Percentiles rank a stretch among this genome's conserved stretches.
phyloP scores from a whole-genome alignment of 1,140 invertebrate genomes.

The Euschistus heros region DNA sequence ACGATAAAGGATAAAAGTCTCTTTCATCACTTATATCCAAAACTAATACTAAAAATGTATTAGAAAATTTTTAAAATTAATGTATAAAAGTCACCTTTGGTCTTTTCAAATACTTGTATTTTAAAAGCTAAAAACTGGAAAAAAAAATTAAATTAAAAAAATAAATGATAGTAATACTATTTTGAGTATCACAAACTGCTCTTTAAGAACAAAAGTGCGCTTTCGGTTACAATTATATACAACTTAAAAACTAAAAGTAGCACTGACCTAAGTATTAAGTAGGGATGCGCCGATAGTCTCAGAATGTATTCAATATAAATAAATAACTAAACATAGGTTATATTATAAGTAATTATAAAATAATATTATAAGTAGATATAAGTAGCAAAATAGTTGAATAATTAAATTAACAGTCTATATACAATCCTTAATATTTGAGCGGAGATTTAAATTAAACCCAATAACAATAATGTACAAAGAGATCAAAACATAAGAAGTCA shows the following conservation, averaged over 20 bases:
- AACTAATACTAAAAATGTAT: background rate
- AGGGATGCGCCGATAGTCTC: background rate
- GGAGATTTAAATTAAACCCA: slow-evolving; percentile 3
- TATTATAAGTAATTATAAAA: background rate
- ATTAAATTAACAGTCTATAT: slow-evolving; percentile 10
- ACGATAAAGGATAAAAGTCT: too few species aligned
- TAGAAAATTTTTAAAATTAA: background rate
- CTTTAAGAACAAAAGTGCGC: slow-evolving; percentile 5
- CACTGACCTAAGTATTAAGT: background rate
- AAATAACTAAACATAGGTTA: background rate
- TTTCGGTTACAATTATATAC: background rate
- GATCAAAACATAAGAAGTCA: background rate
- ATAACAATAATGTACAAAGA: slow-evolving; percentile 2
- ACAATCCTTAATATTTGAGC: slow-evolving; percentile 1
- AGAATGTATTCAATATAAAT: background rate
- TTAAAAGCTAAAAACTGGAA: background rate
- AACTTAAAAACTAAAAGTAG: background rate
- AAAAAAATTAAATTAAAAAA: background rate
- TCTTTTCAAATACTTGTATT: slow-evolving; percentile 13
- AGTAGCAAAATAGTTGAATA: background rate
- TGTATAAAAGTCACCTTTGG: slow-evolving; percentile 12
- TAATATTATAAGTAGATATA: slow-evolving; percentile 1
- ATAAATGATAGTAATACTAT: slow-evolving; percentile 8
- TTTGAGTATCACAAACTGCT: slow-evolving; percentile 16
- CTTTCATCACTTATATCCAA: background rate